Base-by-base conservation (phyloP, 2,888 invertebrate genomes). In the Agelastica alni region DNA sequence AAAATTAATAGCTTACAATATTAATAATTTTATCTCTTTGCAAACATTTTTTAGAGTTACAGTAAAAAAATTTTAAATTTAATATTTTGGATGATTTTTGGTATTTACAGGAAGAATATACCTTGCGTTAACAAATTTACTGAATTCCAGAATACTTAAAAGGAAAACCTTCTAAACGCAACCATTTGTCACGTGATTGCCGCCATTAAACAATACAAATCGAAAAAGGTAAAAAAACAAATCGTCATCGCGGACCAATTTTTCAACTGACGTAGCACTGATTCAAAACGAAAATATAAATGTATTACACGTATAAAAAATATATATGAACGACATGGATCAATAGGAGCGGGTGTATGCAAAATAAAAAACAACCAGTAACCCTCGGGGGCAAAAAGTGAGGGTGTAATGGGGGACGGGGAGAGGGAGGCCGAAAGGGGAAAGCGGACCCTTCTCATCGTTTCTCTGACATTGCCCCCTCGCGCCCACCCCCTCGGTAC, bases 331-430 rank as follows among this genome's bases (percentile, higher is more conserved):
- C 67, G 70, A 69, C 67, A 64, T 67, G 70, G 73, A 73, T 73
- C 73, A 68, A 73, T 73, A 73, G 66, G 64, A 65, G 69, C 63
- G 66, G 53, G 58, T 56, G 53, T 68, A 70, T 68, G 70, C 70
- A 69, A 70, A 71, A 71, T 72, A 72, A 71, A 71, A 71, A 70
- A 71, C 69, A 70, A 70, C 69, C 70, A 70, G 70, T 68, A 70
- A 70, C 69, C 70, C 70, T 67, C 65, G 58, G 60, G 60, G 61
- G 57, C 54, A 56, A 42, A 56, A 34, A 53, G 56, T 43, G 56
- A 47, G 58, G 49, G 55, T 12, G 45, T 41, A 44, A 42, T 6
- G 47, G 58, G 26, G 22, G 17, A 16, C n/a, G 45, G 18, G 2
- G 32, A 10, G 13, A 16, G 10, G 32, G 32, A 31, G 10, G 51